Evolutionary conservation across 53 echinoderm and acorn worm genomes (phyloP), one percentile per base, ranked within the genome.

Genomic region (Stichopus horrens): DNA sequence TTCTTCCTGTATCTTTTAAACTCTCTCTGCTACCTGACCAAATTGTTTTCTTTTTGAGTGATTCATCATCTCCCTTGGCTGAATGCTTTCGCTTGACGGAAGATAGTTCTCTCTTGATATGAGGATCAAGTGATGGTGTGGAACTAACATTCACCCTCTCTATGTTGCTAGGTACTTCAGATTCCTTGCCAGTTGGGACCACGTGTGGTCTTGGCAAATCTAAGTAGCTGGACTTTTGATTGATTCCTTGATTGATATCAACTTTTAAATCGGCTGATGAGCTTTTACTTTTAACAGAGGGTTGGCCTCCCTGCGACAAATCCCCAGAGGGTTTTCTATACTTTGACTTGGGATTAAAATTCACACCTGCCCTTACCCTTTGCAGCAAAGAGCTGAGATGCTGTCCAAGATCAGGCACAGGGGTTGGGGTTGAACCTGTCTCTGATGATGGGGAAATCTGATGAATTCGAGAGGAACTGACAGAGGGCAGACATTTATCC

Each of bases 321-420:
- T 5, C n/a, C 18, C 71, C n/a, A 18, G 71, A 71, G 7, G 52
- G 9, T 85, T 66, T 85, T 59, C 59, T 85, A 67, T 67, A 65
- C 7, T 52, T 59, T 13, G 67, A 37, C 60, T 83, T 83, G 56
- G 54, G 8, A 6, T 5, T 59, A 10, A 63, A 67, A 63, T 59
- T 63, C 52, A 85, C 52, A 16, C 85, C 85, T 23, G 85, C 67
- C 21, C 85, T 51, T 10, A 85, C 85, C 52, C 65, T 85, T 59
- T 85, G 85, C 85, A 85, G 58, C 13, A 85, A 52, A 23, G 85
- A 85, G 52, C 59, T 65, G 23, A 85, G 65, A 53, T 85, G 85
- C 60, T 37, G 60, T 4, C 63, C 85, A 13, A 85, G 52, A 59
- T 85, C 85, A 18, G 85, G 65, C 4, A 52, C 4, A 37, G 67